Conservation (phyloP, 1,140 invertebrate species). For the Drosophila arizonae region DNA sequence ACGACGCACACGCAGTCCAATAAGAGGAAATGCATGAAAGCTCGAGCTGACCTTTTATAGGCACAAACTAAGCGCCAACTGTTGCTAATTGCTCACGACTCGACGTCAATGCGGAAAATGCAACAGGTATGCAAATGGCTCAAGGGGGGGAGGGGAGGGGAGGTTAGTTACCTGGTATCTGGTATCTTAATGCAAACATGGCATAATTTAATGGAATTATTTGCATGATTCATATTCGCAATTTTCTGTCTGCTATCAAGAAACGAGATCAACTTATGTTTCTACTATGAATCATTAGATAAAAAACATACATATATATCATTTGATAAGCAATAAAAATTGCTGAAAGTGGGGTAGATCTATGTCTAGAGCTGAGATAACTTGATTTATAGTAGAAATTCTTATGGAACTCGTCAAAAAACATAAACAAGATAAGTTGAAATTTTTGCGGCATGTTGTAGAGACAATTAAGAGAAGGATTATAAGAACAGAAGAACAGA, state of each 20-base stretch:
- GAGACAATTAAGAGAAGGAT: too few species aligned
- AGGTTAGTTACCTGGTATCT: not conserved
- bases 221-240: constrained; percentile 22
- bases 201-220: constrained; percentile 13
- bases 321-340: not conserved
- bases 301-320: not conserved
- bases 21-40: constrained; percentile 11
- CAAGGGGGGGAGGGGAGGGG: constrained; percentile 7
- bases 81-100: constrained; percentile 69
- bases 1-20: not conserved
- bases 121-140: constrained; percentile 65
- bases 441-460: too few species aligned
- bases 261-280: constrained; percentile 18
- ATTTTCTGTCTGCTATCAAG: constrained; percentile 2
- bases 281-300: not conserved
- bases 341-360: not conserved
- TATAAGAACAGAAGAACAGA: too few species aligned
- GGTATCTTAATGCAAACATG: constrained; percentile 7
- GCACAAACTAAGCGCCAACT: constrained; percentile 18
- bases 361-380: not conserved
- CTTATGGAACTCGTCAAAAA: too few species aligned
- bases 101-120: constrained; percentile 65
- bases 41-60: constrained; percentile 66
- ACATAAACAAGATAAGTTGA: too few species aligned
- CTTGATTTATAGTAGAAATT: not conserved